Percentiles rank a stretch among this genome's conserved stretches.
Conservation (phyloP, 2,113 vertebrate genomes). For the Rissa tridactyla region DNA sequence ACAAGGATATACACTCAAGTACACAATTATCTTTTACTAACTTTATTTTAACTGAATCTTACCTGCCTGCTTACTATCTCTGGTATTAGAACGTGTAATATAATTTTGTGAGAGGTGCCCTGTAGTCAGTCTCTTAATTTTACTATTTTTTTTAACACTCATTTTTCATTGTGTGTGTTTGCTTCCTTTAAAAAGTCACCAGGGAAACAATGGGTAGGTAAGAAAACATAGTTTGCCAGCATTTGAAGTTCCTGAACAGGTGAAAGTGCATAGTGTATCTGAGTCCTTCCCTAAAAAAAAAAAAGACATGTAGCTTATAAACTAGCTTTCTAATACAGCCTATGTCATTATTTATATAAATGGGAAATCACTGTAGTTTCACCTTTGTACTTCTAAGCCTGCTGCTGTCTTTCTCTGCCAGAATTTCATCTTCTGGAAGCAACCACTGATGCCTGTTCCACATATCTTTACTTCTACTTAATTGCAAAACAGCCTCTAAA, state of each 20-base stretch:
- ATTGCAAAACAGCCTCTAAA: neutral
- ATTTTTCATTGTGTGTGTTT: neutral
- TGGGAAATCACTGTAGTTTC: neutral
- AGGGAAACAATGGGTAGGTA: neutral
- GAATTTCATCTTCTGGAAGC: neutral
- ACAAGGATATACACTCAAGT: neutral
- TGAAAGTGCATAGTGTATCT: neutral
- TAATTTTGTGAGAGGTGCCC: neutral
- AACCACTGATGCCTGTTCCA: neutral
- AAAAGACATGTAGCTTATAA: neutral
- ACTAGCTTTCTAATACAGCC: neutral
- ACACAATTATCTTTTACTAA: neutral
- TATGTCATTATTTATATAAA: neutral
- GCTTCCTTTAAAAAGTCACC: neutral
- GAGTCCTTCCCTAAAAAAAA: neutral
- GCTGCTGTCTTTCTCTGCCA: neutral
- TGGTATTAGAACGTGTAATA: neutral
- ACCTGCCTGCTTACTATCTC: neutral
- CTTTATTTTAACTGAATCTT: neutral
- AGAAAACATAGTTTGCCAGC: neutral
- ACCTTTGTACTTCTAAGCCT: neutral
- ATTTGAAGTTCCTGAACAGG: neutral
- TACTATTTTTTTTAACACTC: rapidly evolving
- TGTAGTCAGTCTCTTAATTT: neutral
- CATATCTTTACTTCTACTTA: neutral